phyloP scores from a whole-genome alignment of 2,888 invertebrate species.

The Alloscopus bannaensis region DNA sequence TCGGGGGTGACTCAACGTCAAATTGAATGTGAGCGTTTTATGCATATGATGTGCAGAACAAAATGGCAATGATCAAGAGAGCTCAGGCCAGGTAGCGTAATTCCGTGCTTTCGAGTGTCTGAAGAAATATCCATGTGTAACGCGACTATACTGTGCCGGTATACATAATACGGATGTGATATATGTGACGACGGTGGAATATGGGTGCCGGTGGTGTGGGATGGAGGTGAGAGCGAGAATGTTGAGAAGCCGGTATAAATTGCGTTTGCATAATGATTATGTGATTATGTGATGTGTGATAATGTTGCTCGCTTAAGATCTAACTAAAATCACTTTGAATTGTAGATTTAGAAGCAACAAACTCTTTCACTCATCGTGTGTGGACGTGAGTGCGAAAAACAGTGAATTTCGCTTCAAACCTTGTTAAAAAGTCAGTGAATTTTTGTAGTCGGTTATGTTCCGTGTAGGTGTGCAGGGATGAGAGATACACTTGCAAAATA shows the following conservation, averaged over 20 bases:
- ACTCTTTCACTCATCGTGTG: background rate
- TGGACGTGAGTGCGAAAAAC: background rate
- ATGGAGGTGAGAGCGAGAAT: background rate
- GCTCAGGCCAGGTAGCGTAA: slow-evolving; percentile 34
- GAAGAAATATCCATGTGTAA: slow-evolving; percentile 6
- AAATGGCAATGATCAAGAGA: slow-evolving; percentile 19
- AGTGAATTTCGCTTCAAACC: no score
- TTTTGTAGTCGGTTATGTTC: no score
- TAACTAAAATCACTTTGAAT: slow-evolving; percentile 1
- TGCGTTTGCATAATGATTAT: slow-evolving; percentile 9
- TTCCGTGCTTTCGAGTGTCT: background rate
- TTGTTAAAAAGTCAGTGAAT: no score
- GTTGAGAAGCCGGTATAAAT: slow-evolving; percentile 6
- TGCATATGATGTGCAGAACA: background rate
- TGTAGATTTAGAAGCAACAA: slow-evolving; percentile 7
- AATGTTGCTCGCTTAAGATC: background rate
- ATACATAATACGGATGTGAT: background rate
- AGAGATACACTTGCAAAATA: no score
- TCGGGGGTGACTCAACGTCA: background rate
- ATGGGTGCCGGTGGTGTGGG: background rate
- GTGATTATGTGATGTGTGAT: background rate
- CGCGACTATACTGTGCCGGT: background rate
- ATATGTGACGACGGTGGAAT: background rate
- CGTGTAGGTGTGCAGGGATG: background rate
- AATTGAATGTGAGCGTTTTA: background rate